Percentiles rank a stretch among this genome's conserved stretches.
Conservation (phyloP, 2,888 invertebrate genomes). For the Hirtodrosophila duncani region DNA sequence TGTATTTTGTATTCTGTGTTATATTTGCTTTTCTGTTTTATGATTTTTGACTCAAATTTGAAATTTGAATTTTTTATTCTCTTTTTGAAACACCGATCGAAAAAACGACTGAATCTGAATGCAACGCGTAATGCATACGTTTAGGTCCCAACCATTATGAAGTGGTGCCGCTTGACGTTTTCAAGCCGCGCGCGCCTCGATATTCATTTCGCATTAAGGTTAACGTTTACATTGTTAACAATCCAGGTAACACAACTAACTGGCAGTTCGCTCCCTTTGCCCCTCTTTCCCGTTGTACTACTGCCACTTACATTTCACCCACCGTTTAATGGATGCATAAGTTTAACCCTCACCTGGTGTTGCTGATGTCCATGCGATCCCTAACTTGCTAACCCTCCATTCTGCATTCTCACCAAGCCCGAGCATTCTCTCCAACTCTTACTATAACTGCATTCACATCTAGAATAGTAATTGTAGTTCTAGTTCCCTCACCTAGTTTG, state of each 20-base stretch:
- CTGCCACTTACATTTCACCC: conserved; percentile 2
- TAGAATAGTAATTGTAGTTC: too few relatives aligned
- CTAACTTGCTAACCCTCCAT: conserved; percentile 11
- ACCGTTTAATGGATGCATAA: conserved; percentile 31
- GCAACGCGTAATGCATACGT: conserved; percentile 20
- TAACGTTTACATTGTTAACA: conserved; percentile 72
- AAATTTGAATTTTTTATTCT: conserved; percentile 46
- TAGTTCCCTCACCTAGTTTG: conserved; percentile 27
- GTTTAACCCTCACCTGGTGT: conserved; percentile 10
- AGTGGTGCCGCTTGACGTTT: conserved; percentile 81
- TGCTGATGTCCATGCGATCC: conserved; percentile 29
- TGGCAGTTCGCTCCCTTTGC: conserved; percentile 9
- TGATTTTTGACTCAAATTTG: too few relatives aligned
- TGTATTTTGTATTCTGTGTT: too few relatives aligned
- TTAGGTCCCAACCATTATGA: conserved; percentile 78
- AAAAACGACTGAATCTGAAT: conserved; percentile 17
- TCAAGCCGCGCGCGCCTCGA: conserved; percentile 77
- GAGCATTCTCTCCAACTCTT: too few relatives aligned
- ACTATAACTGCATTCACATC: too few relatives aligned
- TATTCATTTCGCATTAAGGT: conserved; percentile 78
- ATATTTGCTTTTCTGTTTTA: too few relatives aligned
- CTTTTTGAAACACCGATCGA: conserved; percentile 26
- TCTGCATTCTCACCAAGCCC: conserved; percentile 14
- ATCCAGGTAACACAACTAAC: conserved; percentile 76
- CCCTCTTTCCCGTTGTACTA: conserved; percentile 22